A percentile compares a stretch with the other conserved stretches of the same genome.
Conservation (phyloP, 1,140 invertebrate genomes). For the Zaprionus taronus region DNA sequence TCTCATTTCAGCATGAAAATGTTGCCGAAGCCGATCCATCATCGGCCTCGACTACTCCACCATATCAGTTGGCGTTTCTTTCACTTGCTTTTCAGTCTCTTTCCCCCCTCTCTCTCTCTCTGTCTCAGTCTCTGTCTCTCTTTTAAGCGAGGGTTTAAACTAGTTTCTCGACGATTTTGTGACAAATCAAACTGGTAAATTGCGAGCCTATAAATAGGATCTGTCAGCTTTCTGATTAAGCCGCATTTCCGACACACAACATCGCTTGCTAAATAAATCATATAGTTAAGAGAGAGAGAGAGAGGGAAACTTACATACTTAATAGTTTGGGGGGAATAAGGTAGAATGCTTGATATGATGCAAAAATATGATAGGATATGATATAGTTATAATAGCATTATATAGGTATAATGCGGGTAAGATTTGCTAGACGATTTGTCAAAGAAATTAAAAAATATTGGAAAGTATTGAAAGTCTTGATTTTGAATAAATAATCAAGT, state of each 20-base stretch:
- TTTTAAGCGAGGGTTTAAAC: slow-evolving; percentile 20
- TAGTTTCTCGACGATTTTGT: slow-evolving; percentile 23
- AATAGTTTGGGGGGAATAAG: background rate
- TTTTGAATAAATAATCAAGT: too few relatives aligned
- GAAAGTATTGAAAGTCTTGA: background rate
- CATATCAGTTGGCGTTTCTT: slow-evolving; percentile 38
- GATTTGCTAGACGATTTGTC: background rate
- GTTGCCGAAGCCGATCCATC: slow-evolving; percentile 51
- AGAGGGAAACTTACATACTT: background rate
- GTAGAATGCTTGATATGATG: background rate
- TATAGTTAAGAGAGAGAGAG: background rate
- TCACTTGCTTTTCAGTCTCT: slow-evolving; percentile 3
- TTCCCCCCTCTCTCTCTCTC: background rate
- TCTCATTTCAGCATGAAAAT: slow-evolving; percentile 27
- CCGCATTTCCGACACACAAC: background rate
- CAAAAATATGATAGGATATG: background rate
- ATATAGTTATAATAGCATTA: too few relatives aligned
- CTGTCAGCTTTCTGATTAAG: slow-evolving; percentile 10
- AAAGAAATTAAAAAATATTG: background rate
- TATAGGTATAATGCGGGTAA: too few relatives aligned
- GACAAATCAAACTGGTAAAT: slow-evolving; percentile 13
- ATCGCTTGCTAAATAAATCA: background rate
- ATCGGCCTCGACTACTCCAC: slow-evolving; percentile 36
- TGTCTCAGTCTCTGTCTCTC: background rate
- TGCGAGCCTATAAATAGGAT: slow-evolving; percentile 13